These are phyloP conservation scores for Sebastes diploproa DNA, from an alignment of 2,797 vertebrate species.

Conservation along the genomic window DNA sequence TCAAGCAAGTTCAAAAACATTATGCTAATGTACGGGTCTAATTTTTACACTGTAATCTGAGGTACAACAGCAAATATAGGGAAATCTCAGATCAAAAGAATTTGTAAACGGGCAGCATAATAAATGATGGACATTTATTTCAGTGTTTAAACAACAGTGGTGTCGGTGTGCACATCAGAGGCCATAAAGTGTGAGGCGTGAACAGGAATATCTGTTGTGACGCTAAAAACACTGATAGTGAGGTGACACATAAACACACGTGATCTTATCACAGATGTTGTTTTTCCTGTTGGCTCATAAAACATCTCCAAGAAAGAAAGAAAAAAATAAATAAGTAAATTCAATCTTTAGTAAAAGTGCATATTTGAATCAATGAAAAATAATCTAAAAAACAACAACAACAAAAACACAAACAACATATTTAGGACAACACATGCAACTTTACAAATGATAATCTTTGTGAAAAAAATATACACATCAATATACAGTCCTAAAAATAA, in stretches of 20 bases:
- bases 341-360: conserved; percentile 25
- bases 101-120: background rate
- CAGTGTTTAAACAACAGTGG: conserved; percentile 20
- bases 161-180: conserved; percentile 9
- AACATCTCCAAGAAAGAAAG: conserved; percentile 48
- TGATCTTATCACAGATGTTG: conserved; percentile 29
- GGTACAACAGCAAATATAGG: background rate
- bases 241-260: background rate
- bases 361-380: conserved; percentile 25
- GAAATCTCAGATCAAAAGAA: background rate
- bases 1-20: background rate
- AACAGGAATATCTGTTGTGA: background rate
- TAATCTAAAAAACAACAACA: background rate
- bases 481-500: background rate
- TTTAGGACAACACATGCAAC: background rate
- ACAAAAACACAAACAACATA: background rate
- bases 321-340: conserved; percentile 41
- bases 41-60: background rate
- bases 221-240: background rate
- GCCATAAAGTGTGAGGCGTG: background rate
- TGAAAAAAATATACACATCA: conserved; percentile 6
- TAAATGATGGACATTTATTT: conserved; percentile 53
- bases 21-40: background rate
- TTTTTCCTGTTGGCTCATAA: background rate
- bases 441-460: background rate